A percentile compares a stretch with the other conserved stretches of the same genome.
Conservation (phyloP, 2,888 invertebrate genomes). For the Dysmachus trigonus region DNA sequence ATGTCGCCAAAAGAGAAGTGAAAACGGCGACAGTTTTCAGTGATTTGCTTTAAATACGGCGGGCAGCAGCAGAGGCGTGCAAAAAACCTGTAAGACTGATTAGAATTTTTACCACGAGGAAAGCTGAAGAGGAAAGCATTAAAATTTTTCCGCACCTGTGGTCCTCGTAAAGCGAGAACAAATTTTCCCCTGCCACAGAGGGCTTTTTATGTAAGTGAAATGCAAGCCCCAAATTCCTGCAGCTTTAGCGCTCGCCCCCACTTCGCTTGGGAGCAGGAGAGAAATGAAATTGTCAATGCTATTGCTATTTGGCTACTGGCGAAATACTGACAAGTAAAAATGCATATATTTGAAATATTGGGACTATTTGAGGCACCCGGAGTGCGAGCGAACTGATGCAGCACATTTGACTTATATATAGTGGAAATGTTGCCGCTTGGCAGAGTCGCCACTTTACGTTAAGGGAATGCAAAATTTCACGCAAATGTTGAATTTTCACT, state of each 20-base stretch:
- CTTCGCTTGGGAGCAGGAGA: neutral
- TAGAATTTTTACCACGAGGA: constrained; percentile 3
- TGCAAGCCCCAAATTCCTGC: neutral
- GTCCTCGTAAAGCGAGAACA: neutral
- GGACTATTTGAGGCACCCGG: neutral
- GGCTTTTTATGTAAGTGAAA: neutral
- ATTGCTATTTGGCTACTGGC: neutral
- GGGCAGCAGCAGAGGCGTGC: neutral
- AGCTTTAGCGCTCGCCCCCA: neutral
- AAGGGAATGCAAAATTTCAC: neutral
- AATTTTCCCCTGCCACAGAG: neutral
- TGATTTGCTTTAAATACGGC: neutral
- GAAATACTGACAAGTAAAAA: neutral
- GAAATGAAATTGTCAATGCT: constrained; percentile 3
- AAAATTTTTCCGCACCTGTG: constrained; percentile 9
- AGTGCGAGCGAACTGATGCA: neutral
- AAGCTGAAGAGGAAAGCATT: neutral
- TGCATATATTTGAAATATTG: neutral
- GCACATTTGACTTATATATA: constrained; percentile 1
- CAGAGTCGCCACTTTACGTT: neutral
- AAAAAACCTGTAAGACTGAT: constrained; percentile 5
- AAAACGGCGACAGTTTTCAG: neutral
- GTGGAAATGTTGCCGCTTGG: neutral
- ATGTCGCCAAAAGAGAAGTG: neutral
- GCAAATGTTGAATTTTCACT: neutral